Percentiles rank a stretch among this genome's conserved stretches.
Conservation (phyloP, 2,113 vertebrate species). For the Sciurus niger region DNA sequence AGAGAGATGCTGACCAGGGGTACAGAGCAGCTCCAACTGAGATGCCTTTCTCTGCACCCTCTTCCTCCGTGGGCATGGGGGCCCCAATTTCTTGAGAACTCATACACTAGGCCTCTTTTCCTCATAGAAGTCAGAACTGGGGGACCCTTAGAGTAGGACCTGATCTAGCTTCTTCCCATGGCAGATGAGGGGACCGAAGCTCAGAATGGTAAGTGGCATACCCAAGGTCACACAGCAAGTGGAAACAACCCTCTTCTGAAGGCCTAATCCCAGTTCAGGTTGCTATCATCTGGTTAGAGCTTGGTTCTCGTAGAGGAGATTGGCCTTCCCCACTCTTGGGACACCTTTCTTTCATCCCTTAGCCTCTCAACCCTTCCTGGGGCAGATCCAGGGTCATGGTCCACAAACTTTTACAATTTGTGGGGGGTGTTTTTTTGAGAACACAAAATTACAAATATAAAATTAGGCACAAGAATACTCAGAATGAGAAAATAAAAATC, state of each 20-base stretch:
- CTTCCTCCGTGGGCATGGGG: not conserved
- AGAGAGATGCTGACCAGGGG: not conserved
- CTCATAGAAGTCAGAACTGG: not conserved
- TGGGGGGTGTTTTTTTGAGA: not conserved
- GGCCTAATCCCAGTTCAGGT: not conserved
- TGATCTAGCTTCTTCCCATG: not conserved
- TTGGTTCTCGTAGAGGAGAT: not conserved
- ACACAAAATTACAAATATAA: not conserved
- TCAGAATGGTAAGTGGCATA: not conserved
- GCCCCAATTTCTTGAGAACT: not conserved
- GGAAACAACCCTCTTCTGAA: not conserved
- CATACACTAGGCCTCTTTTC: not conserved
- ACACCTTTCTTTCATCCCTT: not conserved
- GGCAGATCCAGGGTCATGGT: not conserved
- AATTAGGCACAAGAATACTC: not conserved
- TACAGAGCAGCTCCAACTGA: not conserved
- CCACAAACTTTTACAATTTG: not conserved
- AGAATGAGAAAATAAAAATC: constrained; percentile 3
- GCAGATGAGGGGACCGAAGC: not conserved
- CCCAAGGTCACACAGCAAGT: not conserved
- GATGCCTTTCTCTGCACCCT: not conserved
- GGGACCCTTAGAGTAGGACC: not conserved
- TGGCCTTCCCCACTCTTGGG: not conserved
- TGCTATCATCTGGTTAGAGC: not conserved
- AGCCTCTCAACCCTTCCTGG: not conserved